Evolutionary conservation across 2,888 invertebrate genomes (phyloP).

Genomic region (Anoncus sp.): DNA sequence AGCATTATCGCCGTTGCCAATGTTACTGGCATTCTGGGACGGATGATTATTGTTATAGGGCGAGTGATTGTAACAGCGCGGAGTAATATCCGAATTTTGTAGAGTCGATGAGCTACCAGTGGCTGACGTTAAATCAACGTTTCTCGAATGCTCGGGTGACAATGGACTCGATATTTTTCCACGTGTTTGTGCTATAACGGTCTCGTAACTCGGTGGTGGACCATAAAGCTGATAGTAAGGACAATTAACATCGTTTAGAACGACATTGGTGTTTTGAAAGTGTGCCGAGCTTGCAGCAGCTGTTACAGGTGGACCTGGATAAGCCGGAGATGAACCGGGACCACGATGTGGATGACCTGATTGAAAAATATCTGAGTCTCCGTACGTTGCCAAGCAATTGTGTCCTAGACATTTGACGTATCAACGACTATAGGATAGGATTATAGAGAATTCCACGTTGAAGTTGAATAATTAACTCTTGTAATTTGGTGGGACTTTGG

Average conservation of each 20-base stretch:
- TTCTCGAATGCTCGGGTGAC: constrained; percentile 74
- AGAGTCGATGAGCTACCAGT: constrained; percentile 57
- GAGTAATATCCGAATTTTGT: constrained; percentile 65
- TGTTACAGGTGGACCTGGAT: constrained; percentile 68
- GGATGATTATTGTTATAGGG: constrained; percentile 65
- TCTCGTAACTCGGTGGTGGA: constrained; percentile 84
- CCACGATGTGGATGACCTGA: constrained; percentile 78
- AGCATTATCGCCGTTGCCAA: constrained; percentile 48
- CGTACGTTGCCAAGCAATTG: too few relatives aligned
- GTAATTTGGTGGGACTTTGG: too few relatives aligned
- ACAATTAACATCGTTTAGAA: constrained; percentile 80
- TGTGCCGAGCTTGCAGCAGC: constrained; percentile 77
- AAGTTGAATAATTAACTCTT: not conserved
- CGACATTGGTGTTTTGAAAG: constrained; percentile 80
- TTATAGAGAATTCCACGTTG: not conserved
- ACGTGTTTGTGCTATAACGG: constrained; percentile 81
- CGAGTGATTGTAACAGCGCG: constrained; percentile 73
- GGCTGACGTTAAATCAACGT: constrained; percentile 42
- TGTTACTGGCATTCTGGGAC: constrained; percentile 53
- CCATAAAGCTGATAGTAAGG: constrained; percentile 84
- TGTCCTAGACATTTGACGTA: too few relatives aligned
- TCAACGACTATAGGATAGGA: too few relatives aligned
- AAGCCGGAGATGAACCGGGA: constrained; percentile 70
- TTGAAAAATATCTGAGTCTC: constrained; percentile 1
- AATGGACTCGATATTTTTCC: constrained; percentile 77